These are phyloP conservation scores for Cecropterus lyciades DNA, from an alignment of 1,140 invertebrate species.

Conservation along the genomic window DNA sequence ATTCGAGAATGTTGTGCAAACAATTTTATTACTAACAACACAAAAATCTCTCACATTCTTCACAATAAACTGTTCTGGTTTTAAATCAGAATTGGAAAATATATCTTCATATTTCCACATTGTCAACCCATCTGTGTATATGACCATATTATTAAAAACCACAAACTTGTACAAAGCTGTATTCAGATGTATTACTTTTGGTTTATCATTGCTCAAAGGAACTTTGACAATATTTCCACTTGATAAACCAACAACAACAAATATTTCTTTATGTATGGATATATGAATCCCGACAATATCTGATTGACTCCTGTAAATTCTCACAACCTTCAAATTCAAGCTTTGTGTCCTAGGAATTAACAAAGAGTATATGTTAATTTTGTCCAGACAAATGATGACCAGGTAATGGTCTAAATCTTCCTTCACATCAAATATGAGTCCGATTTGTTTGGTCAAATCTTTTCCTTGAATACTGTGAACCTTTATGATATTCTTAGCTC, in stretches of 20 bases:
- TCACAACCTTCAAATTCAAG: conserved; percentile 37
- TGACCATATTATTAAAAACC: conserved; percentile 42
- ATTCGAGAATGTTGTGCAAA: conserved; percentile 69
- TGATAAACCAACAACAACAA: conserved; percentile 52
- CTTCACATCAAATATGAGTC: not conserved
- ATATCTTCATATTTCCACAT: conserved; percentile 63
- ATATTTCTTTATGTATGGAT: conserved; percentile 37
- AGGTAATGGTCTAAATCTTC: conserved; percentile 39
- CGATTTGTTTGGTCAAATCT: not conserved
- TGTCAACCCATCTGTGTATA: conserved; percentile 64
- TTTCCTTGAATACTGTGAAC: not conserved
- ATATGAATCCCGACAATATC: conserved; percentile 57
- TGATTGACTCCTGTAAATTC: conserved; percentile 58
- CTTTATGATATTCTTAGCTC: not conserved
- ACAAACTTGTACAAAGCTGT: conserved; percentile 57
- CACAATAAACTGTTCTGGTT: conserved; percentile 55
- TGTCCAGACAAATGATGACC: conserved; percentile 61
- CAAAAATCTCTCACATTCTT: conserved; percentile 65
- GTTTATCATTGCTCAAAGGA: conserved; percentile 32
- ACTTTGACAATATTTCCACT: conserved; percentile 60
- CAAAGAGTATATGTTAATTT: conserved; percentile 50
- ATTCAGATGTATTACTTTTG: conserved; percentile 60
- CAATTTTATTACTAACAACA: conserved; percentile 52
- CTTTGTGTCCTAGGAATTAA: conserved; percentile 44
- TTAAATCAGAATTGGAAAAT: conserved; percentile 43